Conservation (phyloP, 2,888 invertebrate species). For the Zele albiditarsus region DNA sequence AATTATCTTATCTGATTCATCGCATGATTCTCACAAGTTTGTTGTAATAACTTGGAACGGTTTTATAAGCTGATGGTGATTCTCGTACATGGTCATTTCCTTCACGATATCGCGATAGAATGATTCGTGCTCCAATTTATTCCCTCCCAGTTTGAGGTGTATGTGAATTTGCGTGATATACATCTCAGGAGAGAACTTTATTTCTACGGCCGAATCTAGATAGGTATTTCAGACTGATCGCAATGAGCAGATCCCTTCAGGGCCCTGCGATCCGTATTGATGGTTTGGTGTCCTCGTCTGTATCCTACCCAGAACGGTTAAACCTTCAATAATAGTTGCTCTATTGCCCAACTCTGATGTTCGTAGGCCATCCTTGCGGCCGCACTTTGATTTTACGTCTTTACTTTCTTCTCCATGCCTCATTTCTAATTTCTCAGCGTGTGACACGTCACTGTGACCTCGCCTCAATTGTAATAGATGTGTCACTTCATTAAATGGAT, state of each 20-base stretch:
- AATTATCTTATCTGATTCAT: neutral
- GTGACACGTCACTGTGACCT: slow-evolving; percentile 38
- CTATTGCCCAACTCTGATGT: slow-evolving; percentile 45
- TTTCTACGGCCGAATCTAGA: slow-evolving; percentile 31
- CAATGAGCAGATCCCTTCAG: slow-evolving; percentile 60
- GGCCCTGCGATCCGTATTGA: slow-evolving; percentile 40
- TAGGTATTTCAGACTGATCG: slow-evolving; percentile 49
- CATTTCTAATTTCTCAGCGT: slow-evolving; percentile 19
- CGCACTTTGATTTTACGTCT: slow-evolving; percentile 44
- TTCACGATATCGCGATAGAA: neutral
- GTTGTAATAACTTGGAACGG: neutral
- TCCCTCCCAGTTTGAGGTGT: neutral
- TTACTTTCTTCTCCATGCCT: slow-evolving; percentile 32
- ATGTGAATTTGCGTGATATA: neutral
- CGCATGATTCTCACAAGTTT: neutral
- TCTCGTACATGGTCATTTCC: neutral
- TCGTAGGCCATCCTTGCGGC: slow-evolving; percentile 45
- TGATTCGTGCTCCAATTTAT: neutral
- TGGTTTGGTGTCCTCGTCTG: slow-evolving; percentile 41
- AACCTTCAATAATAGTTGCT: slow-evolving; percentile 52
- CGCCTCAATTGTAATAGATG: neutral
- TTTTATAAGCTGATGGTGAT: slow-evolving; percentile 2
- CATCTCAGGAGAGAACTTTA: slow-evolving; percentile 7
- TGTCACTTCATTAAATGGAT: no score
- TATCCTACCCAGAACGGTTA: slow-evolving; percentile 48